These are phyloP conservation scores for Tyrannus savana DNA, from an alignment of 2,113 vertebrate species.

Conservation along the genomic window DNA sequence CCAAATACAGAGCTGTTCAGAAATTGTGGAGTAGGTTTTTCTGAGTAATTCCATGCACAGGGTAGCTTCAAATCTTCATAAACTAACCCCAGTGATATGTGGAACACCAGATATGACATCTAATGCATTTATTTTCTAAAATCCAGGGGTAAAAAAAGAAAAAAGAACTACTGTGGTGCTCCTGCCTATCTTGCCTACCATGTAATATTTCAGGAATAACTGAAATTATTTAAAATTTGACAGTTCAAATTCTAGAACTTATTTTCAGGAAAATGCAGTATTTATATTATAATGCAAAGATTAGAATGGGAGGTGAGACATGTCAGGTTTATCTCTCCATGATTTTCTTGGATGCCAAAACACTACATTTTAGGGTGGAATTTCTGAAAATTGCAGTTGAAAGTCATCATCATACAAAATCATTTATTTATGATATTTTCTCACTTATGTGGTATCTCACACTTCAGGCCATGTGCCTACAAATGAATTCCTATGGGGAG, in stretches of 20 bases:
- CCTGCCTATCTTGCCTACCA: not conserved
- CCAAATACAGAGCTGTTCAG: not conserved
- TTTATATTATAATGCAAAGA: not conserved
- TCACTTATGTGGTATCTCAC: not conserved
- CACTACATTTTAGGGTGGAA: not conserved
- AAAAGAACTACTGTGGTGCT: not conserved
- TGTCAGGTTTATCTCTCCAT: not conserved
- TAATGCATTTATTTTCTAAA: not conserved
- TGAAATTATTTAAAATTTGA: not conserved
- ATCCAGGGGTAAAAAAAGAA: fast-evolving
- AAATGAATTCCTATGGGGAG: not conserved
- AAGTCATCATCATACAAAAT: not conserved
- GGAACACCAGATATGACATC: not conserved
- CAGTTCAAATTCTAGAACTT: not conserved
- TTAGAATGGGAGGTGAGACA: not conserved
- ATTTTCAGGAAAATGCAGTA: not conserved
- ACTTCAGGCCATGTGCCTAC: not conserved
- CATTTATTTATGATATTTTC: not conserved
- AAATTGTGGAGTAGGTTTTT: not conserved
- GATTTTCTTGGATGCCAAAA: not conserved
- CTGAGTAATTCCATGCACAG: not conserved
- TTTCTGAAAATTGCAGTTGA: not conserved
- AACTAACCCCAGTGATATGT: not conserved
- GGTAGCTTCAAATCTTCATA: not conserved
- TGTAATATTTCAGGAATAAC: not conserved